Percentiles rank a stretch among this genome's conserved stretches.
phyloP scores from a whole-genome alignment of 2,888 invertebrate genomes.

The Marasmarcha lunaedactyla region DNA sequence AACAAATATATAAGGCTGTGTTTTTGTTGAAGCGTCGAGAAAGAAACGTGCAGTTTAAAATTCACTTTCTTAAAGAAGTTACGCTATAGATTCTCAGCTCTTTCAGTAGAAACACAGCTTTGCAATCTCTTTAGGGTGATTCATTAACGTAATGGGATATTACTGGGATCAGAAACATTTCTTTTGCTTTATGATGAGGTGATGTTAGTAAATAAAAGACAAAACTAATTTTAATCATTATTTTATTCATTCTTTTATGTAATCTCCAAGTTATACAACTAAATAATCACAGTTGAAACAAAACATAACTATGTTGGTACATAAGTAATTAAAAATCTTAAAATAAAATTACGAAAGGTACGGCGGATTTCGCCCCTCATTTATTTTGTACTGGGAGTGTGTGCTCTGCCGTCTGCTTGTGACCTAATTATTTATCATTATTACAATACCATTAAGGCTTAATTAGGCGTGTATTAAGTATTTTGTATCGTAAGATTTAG shows the following conservation, averaged over 20 bases:
- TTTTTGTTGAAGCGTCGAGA: no score
- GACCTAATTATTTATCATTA: constrained; percentile 6
- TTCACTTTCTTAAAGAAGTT: no score
- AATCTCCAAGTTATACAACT: constrained; percentile 71
- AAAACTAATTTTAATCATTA: constrained; percentile 21
- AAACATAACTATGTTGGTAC: constrained; percentile 53
- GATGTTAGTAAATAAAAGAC: background rate
- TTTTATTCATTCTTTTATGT: constrained; percentile 69
- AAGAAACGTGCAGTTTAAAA: no score
- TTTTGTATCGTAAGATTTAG: no score
- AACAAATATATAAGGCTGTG: no score
- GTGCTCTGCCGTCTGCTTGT: constrained; percentile 51
- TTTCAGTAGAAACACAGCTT: no score
- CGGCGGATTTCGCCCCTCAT: constrained; percentile 14
- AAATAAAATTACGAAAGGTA: constrained; percentile 39
- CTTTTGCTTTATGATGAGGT: no score
- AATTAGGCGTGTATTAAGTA: background rate
- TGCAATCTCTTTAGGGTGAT: no score
- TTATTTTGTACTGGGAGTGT: constrained; percentile 52
- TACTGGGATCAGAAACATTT: no score
- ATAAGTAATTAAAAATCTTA: constrained; percentile 41
- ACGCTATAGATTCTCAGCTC: no score
- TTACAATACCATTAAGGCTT: background rate
- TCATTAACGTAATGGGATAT: no score
- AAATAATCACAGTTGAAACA: constrained; percentile 73